Evolutionary conservation across 2,888 invertebrate genomes (phyloP), one percentile per base, ranked within the genome.

Genomic region (Eucriotettix oculatus): DNA sequence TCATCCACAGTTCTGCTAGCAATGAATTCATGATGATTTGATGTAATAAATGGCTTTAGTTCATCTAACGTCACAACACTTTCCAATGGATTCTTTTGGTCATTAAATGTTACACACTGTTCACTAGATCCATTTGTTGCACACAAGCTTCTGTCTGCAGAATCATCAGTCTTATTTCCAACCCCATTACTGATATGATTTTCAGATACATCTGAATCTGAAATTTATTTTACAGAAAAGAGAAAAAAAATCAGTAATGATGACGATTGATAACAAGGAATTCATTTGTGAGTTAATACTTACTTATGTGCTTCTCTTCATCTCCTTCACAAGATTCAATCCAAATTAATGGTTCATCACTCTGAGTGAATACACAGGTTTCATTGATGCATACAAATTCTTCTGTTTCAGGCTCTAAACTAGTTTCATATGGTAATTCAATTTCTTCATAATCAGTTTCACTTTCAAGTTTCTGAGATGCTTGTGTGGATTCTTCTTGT

Each of bases 401-500:
- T n/a, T 48, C 60, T 42, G 60, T 16, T n/a, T 41, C 56, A 42
- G n/a, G 52, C n/a, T 52, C 16, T 17, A 29, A 16, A 9, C 29
- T n/a, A 54, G 17, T 16, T 12, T n/a, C 41, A 54, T 42, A 16
- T 16, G 48, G 16, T 48, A 16, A 10, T n/a, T 40, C 48, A 11
- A 58, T 29, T 44, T 44, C 43, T 16, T 16, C 42, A 29, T 16
- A 58, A 48, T 53, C 17, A 16, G 16, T 12, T 16, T 58, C 52
- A 29, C 10, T 42, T 17, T 29, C 29, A 29, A 29, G 2, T 29
- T 29, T 29, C 29, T 29, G 29, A 29, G 44, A 16, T n/a, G 61
- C 59, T 48, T 61, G 61, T 16, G 57, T 56, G 16, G 48, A 54
- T 11, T 52, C 48, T 11, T 61, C 61, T 16, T 41, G 54, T 10